Base-by-base conservation (phyloP, 2,888 invertebrate genomes). In the Cistogaster globosa region DNA sequence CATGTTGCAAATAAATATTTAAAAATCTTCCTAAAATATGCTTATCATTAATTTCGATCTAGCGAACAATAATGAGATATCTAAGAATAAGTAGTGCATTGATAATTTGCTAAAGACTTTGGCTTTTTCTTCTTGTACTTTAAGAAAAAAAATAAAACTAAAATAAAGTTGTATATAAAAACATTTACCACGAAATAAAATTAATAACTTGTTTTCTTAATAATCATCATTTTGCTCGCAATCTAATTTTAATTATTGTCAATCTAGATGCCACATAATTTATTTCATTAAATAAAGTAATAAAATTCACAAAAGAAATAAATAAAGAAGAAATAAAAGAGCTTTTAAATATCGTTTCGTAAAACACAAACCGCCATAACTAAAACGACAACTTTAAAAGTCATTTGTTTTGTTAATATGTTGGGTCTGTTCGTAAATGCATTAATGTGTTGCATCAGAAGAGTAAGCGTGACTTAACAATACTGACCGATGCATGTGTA, bases 111-210 rank as follows among this genome's bases (percentile, higher is more conserved):
- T 80, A 12, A 7, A 71, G 69, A 51, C 63, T 82, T 82, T 38
- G 69, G 58, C 63, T 82, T 82, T 38, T 58, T 4, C 1, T 71
- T 71, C n/a, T 58, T 18, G 18, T 53, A 69, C 57, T 76, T 72
- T 32, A 3, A 68, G 53, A 32, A 57, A 55, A 69, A 77, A 32
- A 57, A 32, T 32, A 53, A 57, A 58, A 48, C 18, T 14, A 78
- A 63, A 68, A 11, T 12, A 57, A 76, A 69, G n/a, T 60, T 69
- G 18, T 58, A 69, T 62, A 38, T 69, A 75, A 38, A 71, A 78
- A 69, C 78, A 85, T 82, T 85, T 85, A 85, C 85, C 85, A 85
- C 69, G 82, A 85, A 85, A 85, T 85, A 85, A 79, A 85, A 82
- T 67, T 85, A 82, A 85, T 79, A 82, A 85, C 78, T 48, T 85